Conservation (phyloP, 2,888 invertebrate species). For the Lasiommata megera region DNA sequence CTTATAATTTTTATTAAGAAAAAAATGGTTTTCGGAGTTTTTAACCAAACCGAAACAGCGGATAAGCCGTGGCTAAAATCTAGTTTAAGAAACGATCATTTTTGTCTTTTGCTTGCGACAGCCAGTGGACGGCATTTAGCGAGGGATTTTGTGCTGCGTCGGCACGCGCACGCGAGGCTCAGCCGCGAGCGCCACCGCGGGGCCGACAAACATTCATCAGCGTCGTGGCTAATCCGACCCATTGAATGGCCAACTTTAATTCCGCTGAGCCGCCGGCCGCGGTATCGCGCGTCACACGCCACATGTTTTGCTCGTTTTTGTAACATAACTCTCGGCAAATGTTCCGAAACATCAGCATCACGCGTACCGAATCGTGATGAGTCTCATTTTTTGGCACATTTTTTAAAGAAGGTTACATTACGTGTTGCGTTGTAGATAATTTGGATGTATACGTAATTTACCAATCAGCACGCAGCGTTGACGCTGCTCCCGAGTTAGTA, state of each 20-base stretch:
- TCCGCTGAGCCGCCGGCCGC: neutral
- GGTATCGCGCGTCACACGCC: neutral
- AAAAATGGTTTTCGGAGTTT: no score
- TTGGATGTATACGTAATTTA: no score
- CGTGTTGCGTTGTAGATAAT: no score
- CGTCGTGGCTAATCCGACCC: constrained; percentile 11
- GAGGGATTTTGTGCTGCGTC: neutral
- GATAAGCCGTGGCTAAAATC: no score
- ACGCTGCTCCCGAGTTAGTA: no score
- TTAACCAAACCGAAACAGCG: no score
- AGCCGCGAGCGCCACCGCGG: neutral
- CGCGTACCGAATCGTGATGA: neutral
- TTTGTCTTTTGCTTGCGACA: no score
- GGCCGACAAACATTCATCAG: constrained; percentile 14
- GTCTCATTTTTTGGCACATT: neutral
- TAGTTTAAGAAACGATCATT: no score
- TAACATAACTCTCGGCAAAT: neutral
- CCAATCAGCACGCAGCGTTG: no score
- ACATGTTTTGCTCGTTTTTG: neutral
- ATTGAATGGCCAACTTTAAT: constrained; percentile 1
- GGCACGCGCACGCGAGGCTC: no score
- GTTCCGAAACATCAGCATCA: neutral
- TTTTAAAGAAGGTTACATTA: no score
- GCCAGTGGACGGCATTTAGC: neutral
- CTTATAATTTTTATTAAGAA: no score